Base-by-base conservation (phyloP, 2,888 invertebrate species). In the Chalcosyrphus nemorum region DNA sequence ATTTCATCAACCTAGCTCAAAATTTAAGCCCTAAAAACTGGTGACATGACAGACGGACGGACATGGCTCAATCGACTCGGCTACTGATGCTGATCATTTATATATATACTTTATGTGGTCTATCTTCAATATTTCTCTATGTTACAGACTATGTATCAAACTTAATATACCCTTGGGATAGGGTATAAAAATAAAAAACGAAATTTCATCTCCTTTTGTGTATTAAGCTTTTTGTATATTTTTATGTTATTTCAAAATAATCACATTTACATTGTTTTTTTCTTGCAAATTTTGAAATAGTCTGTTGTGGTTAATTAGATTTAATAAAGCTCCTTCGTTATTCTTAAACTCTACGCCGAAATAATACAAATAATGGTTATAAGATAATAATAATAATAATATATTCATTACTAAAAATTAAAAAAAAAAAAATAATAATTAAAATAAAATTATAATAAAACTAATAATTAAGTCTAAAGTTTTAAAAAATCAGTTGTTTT, bases 291-390 rank as follows among this genome's bases (percentile, higher is more conserved):
- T 84, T 80, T 68, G 78, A 84, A 84, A 84, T 80, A 80, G 74
- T 84, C 63, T 81, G 71, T 84, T 84, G 78, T 76, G 75, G 85
- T 85, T 85, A 85, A 85, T 85, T 85, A 85, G 85, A 85, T 85
- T 85, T 85, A 85, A 85, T 85, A 85, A 85, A 85, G 85, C 85
- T 85, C 85, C 85, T 71, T 85, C 81, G 80, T 84, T 84, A 75
- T 80, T 84, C 84, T 84, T 84, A 84, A 24, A 84, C 74, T 70
- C 80, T 84, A 84, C 6, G 82, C 82, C 82, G 78, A 82, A 82
- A 82, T 82, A 82, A 82, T 82, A 84, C 84, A 84, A 80, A 45
- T 74, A 75, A 70, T 80, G 80, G 75, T 84, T 84, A 70, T 54
- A 57, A 52, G 38, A 45, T n/a, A n/a, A n/a, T n/a, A n/a, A n/a